Evolutionary conservation across 1,140 invertebrate species (phyloP).

Genomic region (Achroia grisella): DNA sequence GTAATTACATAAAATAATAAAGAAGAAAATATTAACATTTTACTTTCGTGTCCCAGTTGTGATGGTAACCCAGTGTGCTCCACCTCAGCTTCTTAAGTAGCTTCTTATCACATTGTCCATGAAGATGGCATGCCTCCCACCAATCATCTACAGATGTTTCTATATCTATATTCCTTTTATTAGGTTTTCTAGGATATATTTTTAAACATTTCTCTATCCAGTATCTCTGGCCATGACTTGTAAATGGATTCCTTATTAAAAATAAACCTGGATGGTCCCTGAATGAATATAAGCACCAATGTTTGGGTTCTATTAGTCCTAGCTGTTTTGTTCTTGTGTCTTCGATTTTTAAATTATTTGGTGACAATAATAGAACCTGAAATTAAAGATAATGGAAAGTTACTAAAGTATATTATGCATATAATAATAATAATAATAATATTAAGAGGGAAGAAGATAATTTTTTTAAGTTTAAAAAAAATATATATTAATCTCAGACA

Average conservation of each 20-base stretch:
- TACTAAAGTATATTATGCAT: too few species aligned
- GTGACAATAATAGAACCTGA: slow-evolving; percentile 17
- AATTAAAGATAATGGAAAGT: slow-evolving; percentile 10
- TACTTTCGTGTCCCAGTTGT: slow-evolving; percentile 96
- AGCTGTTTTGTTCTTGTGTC: slow-evolving; percentile 28
- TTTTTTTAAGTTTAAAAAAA: too few species aligned
- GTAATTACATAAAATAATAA: background rate
- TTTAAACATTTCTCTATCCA: slow-evolving; percentile 87
- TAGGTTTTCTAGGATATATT: slow-evolving; percentile 84
- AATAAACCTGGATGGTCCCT: slow-evolving; percentile 79
- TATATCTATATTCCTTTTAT: slow-evolving; percentile 83
- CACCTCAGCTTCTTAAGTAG: slow-evolving; percentile 84
- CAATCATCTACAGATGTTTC: slow-evolving; percentile 48
- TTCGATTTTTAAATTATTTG: background rate
- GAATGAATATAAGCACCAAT: slow-evolving; percentile 77
- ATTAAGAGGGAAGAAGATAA: too few species aligned
- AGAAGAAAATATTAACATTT: slow-evolving; percentile 39
- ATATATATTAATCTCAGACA: too few species aligned
- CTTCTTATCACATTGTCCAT: slow-evolving; percentile 40
- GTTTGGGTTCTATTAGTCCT: slow-evolving; percentile 66
- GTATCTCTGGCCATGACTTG: slow-evolving; percentile 81
- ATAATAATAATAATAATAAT: too few species aligned
- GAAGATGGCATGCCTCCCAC: slow-evolving; percentile 58
- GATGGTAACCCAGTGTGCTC: slow-evolving; percentile 95
- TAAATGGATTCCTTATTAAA: slow-evolving; percentile 90